These are phyloP conservation scores for Dendrolimus pini DNA, from an alignment of 2,888 invertebrate species.

Conservation along the genomic window DNA sequence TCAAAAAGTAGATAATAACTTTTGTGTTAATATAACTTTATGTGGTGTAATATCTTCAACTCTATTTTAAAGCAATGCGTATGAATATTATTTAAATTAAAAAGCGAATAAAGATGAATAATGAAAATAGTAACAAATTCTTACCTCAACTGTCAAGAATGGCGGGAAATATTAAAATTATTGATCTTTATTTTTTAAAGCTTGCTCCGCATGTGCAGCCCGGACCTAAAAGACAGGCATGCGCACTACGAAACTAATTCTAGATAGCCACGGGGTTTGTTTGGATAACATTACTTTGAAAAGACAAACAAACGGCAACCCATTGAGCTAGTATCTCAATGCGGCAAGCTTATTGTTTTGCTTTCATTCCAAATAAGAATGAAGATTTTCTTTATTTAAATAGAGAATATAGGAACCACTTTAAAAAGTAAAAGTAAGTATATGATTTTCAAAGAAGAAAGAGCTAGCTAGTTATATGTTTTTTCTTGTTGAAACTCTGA, in stretches of 20 bases:
- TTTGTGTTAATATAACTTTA: no score
- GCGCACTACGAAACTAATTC: slow-evolving; percentile 11
- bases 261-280: slow-evolving; percentile 2
- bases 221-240: not conserved
- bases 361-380: not conserved
- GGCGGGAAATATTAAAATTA: slow-evolving; percentile 29
- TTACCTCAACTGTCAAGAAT: slow-evolving; percentile 1
- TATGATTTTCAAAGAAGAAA: no score
- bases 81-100: slow-evolving; percentile 1
- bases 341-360: not conserved
- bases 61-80: not conserved
- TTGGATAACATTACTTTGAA: not conserved
- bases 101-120: not conserved
- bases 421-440: no score
- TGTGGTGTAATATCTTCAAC: not conserved
- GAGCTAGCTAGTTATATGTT: no score
- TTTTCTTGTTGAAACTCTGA: no score
- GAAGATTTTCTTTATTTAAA: not conserved
- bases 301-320: no score
- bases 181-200: slow-evolving; percentile 19
- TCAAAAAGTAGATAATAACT: no score
- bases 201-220: slow-evolving; percentile 16
- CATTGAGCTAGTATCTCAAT: not conserved
- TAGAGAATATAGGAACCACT: no score
- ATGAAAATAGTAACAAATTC: not conserved